Conservation (phyloP, 2,113 vertebrate genomes). For the Corythaeola cristata region DNA sequence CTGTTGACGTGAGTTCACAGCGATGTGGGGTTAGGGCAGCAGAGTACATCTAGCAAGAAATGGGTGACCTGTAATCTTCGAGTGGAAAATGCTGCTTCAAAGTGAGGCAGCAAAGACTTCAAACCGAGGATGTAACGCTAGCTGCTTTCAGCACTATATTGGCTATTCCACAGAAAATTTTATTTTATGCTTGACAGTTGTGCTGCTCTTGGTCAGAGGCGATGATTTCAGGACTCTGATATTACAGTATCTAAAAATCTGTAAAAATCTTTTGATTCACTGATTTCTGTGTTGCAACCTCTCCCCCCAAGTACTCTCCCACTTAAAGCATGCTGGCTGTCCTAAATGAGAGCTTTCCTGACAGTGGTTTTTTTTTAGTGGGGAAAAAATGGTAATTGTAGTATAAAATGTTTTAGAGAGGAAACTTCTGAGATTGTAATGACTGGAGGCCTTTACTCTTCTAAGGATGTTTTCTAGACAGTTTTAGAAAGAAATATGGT, state of each 20-base stretch:
- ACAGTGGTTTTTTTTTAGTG: background rate
- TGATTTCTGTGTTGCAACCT: background rate
- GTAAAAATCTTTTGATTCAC: background rate
- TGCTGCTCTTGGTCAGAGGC: background rate
- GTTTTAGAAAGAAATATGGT: background rate
- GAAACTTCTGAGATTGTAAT: background rate
- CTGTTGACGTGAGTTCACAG: background rate
- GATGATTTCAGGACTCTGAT: background rate
- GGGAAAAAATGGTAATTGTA: background rate
- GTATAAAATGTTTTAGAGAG: background rate
- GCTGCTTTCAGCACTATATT: background rate
- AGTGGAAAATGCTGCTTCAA: background rate
- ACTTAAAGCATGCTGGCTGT: too few species aligned
- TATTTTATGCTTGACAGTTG: background rate
- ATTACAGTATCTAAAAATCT: background rate
- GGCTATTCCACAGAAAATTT: background rate
- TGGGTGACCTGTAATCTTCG: background rate
- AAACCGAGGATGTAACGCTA: background rate
- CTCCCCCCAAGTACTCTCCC: background rate
- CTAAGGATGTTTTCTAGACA: background rate
- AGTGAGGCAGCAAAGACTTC: background rate
- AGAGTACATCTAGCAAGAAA: background rate
- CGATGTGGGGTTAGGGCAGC: background rate
- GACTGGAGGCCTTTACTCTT: background rate
- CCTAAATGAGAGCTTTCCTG: background rate